Evolutionary conservation across 1,140 invertebrate genomes (phyloP).

Genomic region (Colletes latitarsis): DNA sequence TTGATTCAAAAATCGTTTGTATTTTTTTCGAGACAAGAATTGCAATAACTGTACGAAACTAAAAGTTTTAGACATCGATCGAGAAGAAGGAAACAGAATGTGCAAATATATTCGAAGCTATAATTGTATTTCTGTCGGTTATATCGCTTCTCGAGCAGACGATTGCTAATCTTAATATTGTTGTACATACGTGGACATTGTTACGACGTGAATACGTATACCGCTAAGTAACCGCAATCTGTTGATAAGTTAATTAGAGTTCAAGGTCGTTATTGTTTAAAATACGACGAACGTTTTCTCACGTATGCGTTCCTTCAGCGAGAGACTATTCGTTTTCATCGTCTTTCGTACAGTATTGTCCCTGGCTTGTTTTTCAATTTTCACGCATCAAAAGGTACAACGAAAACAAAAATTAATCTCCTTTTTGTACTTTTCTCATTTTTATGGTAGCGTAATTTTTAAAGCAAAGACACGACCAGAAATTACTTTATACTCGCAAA

Average conservation of each 20-base stretch:
- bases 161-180: constrained; percentile 37
- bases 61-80: background rate
- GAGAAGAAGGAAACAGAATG: constrained; percentile 10
- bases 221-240: constrained; percentile 36
- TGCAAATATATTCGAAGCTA: constrained; percentile 20
- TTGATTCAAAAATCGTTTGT: no score
- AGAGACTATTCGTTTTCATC: background rate
- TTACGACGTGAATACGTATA: constrained; percentile 44
- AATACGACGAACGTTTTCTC: background rate
- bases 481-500: background rate
- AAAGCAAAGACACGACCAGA: background rate
- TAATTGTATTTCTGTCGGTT: constrained; percentile 26
- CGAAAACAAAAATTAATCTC: background rate
- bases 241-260: constrained; percentile 12
- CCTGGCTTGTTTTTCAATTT: background rate
- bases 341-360: background rate
- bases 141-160: constrained; percentile 19
- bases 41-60: background rate
- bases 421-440: background rate
- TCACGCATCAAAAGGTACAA: background rate
- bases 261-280: constrained; percentile 21
- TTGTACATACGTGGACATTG: constrained; percentile 15
- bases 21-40: background rate
- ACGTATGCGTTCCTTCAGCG: background rate
- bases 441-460: background rate